Evolutionary conservation across 2,113 vertebrate species (phyloP).

Genomic region (Suncus etruscus): DNA sequence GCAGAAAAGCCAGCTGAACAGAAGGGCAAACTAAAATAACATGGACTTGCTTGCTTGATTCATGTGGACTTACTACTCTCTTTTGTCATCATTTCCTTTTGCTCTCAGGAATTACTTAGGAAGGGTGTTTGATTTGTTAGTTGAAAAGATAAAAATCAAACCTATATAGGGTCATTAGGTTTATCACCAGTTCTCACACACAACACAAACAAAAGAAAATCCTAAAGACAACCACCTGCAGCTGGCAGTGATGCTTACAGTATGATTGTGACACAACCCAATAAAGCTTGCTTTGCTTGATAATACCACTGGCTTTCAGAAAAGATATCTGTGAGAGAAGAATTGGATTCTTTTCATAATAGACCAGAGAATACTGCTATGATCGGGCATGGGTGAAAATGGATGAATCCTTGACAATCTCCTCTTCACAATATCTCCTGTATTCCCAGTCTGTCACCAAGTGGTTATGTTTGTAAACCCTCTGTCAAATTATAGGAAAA

Average conservation of each 20-base stretch:
- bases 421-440: not conserved
- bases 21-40: slow-evolving; percentile 86
- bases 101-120: slow-evolving; percentile 66
- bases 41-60: slow-evolving; percentile 84
- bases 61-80: slow-evolving; percentile 74
- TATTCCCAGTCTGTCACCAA: not conserved
- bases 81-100: slow-evolving; percentile 79
- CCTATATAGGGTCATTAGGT: slow-evolving; percentile 34
- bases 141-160: not conserved
- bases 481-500: slow-evolving; percentile 9
- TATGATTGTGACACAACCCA: not conserved
- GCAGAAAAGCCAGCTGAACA: slow-evolving; percentile 88
- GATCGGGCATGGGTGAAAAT: not conserved
- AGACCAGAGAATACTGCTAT: not conserved
- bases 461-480: slow-evolving; percentile 10
- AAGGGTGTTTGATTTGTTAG: not conserved
- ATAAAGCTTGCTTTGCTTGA: not conserved
- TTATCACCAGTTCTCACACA: slow-evolving; percentile 14
- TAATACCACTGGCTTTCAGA: slow-evolving; percentile 41
- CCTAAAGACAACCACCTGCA: not conserved
- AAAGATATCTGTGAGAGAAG: slow-evolving; percentile 17
- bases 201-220: slow-evolving; percentile 53
- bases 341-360: not conserved
- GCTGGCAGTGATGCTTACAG: not conserved
- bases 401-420: not conserved